Evolutionary conservation across 2,888 invertebrate species (phyloP).

Genomic region (Diaphora mendica): DNA sequence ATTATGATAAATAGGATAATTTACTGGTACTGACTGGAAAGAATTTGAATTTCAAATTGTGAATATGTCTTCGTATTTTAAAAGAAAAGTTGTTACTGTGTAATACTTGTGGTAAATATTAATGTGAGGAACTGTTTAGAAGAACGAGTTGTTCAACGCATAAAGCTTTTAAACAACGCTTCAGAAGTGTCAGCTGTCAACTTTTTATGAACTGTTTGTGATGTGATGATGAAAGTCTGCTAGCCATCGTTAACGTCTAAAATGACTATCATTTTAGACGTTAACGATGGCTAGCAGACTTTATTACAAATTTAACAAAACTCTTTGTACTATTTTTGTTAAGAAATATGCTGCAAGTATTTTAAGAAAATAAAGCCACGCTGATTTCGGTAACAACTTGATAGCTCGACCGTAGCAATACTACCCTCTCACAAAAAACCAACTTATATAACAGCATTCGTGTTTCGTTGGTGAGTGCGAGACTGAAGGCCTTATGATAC

Average conservation of each 20-base stretch:
- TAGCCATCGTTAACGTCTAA: too few species aligned
- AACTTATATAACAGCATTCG: too few species aligned
- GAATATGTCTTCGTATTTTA: not conserved
- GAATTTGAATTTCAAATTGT: constrained; percentile 45
- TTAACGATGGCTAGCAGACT: too few species aligned
- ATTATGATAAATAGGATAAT: constrained; percentile 37
- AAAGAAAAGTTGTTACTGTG: not conserved
- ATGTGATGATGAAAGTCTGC: not conserved
- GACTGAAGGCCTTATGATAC: too few species aligned
- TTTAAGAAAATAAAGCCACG: too few species aligned
- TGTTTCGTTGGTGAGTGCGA: too few species aligned
- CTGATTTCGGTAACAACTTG: too few species aligned
- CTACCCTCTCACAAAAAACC: too few species aligned
- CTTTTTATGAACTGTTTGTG: not conserved
- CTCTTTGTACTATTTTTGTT: too few species aligned
- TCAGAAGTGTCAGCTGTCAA: not conserved
- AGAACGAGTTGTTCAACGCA: not conserved
- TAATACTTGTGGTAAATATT: not conserved
- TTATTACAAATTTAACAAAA: too few species aligned
- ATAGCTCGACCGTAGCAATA: too few species aligned
- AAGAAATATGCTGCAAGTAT: too few species aligned
- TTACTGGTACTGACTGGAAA: not conserved
- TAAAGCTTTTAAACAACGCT: not conserved
- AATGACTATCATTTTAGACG: not conserved
- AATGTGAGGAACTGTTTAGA: not conserved